These are phyloP conservation scores for Chlorops oryzae DNA, from an alignment of 1,140 invertebrate species.

Conservation along the genomic window DNA sequence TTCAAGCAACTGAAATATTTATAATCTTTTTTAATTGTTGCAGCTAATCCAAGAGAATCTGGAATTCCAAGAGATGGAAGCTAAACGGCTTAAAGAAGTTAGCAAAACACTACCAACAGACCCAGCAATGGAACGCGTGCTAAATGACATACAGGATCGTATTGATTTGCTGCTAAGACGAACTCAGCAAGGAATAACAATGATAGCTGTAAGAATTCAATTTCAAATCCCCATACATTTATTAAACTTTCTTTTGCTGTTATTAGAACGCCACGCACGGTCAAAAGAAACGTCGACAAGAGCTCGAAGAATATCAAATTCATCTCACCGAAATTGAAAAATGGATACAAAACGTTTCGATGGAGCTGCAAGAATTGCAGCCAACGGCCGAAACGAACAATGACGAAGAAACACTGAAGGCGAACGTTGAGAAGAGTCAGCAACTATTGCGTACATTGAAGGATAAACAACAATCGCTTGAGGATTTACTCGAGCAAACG, in stretches of 20 bases:
- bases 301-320: constrained; percentile 55
- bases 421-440: constrained; percentile 37
- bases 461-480: constrained; percentile 40
- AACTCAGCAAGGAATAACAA: constrained; percentile 42
- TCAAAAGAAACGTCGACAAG: constrained; percentile 53
- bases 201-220: constrained; percentile 40
- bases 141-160: constrained; percentile 39
- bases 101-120: constrained; percentile 34
- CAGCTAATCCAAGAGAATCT: constrained; percentile 46
- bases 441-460: constrained; percentile 36
- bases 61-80: constrained; percentile 38
- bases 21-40: constrained; percentile 10
- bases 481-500: constrained; percentile 38
- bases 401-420: constrained; percentile 36
- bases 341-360: constrained; percentile 53
- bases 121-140: constrained; percentile 33
- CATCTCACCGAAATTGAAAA: constrained; percentile 58
- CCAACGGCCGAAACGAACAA: constrained; percentile 30
- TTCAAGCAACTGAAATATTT: constrained; percentile 6
- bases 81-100: constrained; percentile 28
- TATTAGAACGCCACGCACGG: constrained; percentile 51
- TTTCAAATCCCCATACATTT: not conserved
- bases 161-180: constrained; percentile 38
- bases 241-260: not conserved
- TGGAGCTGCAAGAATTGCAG: constrained; percentile 33